Percentiles rank a stretch among this genome's conserved stretches.
phyloP scores from a whole-genome alignment of 92 coral and sea anemone species.

The Nematostella vectensis region DNA sequence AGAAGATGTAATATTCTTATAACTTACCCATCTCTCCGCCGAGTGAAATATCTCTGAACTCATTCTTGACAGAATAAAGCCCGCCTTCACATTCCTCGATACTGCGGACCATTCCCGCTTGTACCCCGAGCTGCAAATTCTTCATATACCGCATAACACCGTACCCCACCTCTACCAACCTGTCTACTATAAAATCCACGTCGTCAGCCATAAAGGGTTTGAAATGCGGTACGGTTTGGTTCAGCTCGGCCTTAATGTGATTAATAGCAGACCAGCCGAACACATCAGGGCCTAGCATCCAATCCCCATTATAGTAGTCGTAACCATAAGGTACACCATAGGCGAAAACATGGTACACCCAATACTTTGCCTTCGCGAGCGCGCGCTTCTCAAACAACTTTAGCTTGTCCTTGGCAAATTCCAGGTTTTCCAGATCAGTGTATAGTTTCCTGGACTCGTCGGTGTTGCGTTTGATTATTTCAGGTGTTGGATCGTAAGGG shows the following conservation, averaged over 20 bases:
- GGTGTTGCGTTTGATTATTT: conserved; percentile 27
- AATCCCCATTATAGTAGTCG: conserved; percentile 49
- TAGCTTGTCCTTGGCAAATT: conserved; percentile 23
- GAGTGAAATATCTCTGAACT: conserved; percentile 23
- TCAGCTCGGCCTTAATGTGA: conserved; percentile 5
- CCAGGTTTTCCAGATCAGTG: conserved; percentile 20
- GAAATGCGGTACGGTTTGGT: conserved; percentile 14
- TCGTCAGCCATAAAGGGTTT: conserved; percentile 42
- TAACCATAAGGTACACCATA: conserved; percentile 44
- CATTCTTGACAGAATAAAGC: conserved; percentile 24
- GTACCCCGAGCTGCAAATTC: conserved; percentile 44
- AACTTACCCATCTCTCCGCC: conserved; percentile 29
- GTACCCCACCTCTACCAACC: conserved; percentile 24
- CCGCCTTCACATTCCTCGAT: conserved; percentile 48
- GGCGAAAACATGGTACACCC: conserved; percentile 45
- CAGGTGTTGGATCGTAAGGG: conserved; percentile 41
- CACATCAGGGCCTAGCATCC: conserved; percentile 52
- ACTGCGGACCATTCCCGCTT: conserved; percentile 71
- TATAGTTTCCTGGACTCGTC: conserved; percentile 27
- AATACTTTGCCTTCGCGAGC: conserved; percentile 30
- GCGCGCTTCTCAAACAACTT: conserved; percentile 41
- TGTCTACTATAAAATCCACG: conserved; percentile 34
- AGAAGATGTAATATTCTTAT: too few species aligned
- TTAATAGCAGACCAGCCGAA: conserved; percentile 48
- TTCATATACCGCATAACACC: conserved; percentile 34